A percentile compares a stretch with the other conserved stretches of the same genome.
These are phyloP conservation scores for Tetragonula carbonaria DNA, from an alignment of 2,888 invertebrate species.

Conservation along the genomic window DNA sequence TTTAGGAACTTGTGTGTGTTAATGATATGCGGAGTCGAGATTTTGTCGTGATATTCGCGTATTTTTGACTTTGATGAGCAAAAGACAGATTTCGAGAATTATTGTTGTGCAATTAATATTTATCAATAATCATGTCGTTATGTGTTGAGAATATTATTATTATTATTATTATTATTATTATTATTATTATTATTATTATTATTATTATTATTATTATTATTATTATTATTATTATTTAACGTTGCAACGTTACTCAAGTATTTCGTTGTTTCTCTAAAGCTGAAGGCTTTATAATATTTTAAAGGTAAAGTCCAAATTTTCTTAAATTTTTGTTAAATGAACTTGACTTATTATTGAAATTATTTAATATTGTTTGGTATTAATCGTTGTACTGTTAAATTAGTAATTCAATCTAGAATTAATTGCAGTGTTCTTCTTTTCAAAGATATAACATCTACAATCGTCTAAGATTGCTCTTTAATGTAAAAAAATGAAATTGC, in stretches of 20 bases:
- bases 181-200: background rate
- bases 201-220: background rate
- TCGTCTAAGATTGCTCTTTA: too few relatives aligned
- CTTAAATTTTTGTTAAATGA: background rate
- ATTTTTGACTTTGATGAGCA: conserved; percentile 1
- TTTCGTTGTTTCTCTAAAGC: too few relatives aligned
- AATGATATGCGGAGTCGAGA: background rate
- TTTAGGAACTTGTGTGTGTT: conserved; percentile 36
- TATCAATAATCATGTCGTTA: background rate
- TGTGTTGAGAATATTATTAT: background rate
- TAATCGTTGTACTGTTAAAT: too few relatives aligned
- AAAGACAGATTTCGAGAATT: background rate
- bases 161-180: background rate
- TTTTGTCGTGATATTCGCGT: conserved; percentile 41
- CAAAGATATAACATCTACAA: too few relatives aligned
- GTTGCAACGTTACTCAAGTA: too few relatives aligned
- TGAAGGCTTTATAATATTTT: too few relatives aligned
- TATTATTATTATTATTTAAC: background rate
- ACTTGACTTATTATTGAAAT: background rate
- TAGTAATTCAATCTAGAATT: too few relatives aligned
- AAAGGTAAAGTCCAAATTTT: background rate
- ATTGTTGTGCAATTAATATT: background rate
- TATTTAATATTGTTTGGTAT: background rate
- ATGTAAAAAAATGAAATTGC: too few relatives aligned
- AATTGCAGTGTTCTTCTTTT: too few relatives aligned